Percentiles rank a stretch among this genome's conserved stretches.
These are phyloP conservation scores for Elgaria multicarinata DNA, from an alignment of 2,113 vertebrate genomes.

Conservation along the genomic window DNA sequence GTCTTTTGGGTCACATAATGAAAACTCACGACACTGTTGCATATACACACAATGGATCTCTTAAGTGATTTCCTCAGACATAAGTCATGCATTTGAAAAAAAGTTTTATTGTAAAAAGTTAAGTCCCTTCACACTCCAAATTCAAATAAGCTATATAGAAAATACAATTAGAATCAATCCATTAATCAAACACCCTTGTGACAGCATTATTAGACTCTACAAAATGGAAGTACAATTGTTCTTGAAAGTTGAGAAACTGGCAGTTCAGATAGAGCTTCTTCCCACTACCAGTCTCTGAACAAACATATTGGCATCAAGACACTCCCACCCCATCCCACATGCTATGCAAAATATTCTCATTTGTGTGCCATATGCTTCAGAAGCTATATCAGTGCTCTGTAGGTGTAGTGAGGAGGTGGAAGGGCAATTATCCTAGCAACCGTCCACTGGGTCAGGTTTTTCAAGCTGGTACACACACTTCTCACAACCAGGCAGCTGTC, in stretches of 20 bases:
- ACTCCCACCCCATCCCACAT: conserved; percentile 56
- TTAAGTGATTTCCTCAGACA: conserved; percentile 3
- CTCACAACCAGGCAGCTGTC: conserved; percentile 53
- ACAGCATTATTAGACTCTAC: conserved; percentile 71
- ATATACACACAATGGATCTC: neutral
- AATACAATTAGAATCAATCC: conserved; percentile 64
- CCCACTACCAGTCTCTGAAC: conserved; percentile 67
- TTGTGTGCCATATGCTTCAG: conserved; percentile 50
- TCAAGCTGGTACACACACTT: conserved; percentile 11
- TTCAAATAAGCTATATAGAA: conserved; percentile 78
- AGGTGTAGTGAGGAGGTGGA: conserved; percentile 58
- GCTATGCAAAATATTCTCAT: conserved; percentile 58
- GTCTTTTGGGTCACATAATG: neutral
- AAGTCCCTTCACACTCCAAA: conserved; percentile 65
- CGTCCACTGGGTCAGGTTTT: conserved; percentile 41
- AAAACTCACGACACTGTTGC: neutral
- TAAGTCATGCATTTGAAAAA: conserved; percentile 38
- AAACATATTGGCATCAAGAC: conserved; percentile 65
- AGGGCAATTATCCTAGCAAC: conserved; percentile 70
- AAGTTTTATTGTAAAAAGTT: conserved; percentile 80
- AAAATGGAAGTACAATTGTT: conserved; percentile 67
- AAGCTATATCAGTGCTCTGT: conserved; percentile 20
- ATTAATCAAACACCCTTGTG: conserved; percentile 67
- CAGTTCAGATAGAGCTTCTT: conserved; percentile 65
- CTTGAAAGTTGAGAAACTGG: conserved; percentile 58